phyloP scores from a whole-genome alignment of 2,797 vertebrate genomes.

The Orientallactaga sibirica region DNA sequence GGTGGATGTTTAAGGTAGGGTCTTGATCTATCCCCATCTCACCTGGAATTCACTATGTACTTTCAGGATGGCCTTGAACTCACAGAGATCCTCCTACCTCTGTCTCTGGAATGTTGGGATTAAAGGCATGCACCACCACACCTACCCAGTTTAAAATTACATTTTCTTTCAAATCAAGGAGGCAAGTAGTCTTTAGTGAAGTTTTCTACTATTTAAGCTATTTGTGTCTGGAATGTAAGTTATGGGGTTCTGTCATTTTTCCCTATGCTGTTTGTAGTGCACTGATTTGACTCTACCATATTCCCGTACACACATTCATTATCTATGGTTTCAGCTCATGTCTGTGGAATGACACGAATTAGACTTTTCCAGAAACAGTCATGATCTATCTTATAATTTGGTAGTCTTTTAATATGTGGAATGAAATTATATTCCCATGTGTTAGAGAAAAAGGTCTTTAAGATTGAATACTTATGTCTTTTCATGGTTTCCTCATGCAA shows the following conservation, averaged over 20 bases:
- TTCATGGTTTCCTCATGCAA: not conserved
- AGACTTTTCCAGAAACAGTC: not conserved
- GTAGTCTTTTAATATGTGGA: not conserved
- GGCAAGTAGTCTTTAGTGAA: not conserved
- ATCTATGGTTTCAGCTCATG: not conserved
- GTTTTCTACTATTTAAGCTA: fast-evolving
- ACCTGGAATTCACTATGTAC: too few species aligned
- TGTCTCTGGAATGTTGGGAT: too few species aligned
- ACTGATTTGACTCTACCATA: not conserved
- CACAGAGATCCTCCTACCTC: too few species aligned
- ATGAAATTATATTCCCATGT: constrained; percentile 50
- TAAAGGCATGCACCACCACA: too few species aligned
- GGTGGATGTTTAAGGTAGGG: too few species aligned
- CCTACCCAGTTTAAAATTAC: too few species aligned
- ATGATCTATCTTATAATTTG: constrained; percentile 39
- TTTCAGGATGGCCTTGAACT: too few species aligned
- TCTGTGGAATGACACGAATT: not conserved
- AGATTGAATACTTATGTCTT: not conserved
- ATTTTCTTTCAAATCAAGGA: not conserved
- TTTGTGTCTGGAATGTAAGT: not conserved
- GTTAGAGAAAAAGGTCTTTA: not conserved
- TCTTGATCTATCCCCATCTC: too few species aligned
- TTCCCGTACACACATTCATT: not conserved
- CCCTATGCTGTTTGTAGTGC: not conserved
- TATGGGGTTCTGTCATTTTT: not conserved